phyloP scores from a whole-genome alignment of 2,797 vertebrate species.

The Poecilia wingei region DNA sequence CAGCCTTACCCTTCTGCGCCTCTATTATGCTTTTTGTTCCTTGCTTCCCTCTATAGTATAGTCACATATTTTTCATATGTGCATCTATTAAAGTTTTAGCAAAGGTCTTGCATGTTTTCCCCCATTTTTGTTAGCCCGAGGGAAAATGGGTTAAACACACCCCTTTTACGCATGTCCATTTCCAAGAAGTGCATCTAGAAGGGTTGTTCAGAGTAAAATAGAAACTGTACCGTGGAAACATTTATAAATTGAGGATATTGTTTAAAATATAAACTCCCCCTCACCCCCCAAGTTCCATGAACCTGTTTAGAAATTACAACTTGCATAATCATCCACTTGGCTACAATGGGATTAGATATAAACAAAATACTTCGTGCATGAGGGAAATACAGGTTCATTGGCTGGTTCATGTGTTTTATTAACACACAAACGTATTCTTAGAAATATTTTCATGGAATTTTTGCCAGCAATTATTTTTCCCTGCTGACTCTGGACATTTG shows the following conservation, averaged over 20 bases:
- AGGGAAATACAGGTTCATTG: background rate
- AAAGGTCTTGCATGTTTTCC: background rate
- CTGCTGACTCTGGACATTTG: background rate
- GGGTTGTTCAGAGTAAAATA: background rate
- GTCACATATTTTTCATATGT: background rate
- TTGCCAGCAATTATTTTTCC: background rate
- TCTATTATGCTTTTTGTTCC: background rate
- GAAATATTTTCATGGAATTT: background rate
- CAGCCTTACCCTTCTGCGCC: too few relatives aligned
- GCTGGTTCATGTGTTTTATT: background rate
- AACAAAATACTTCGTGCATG: background rate
- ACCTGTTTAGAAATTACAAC: background rate
- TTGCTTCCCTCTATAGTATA: background rate
- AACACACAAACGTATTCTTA: background rate
- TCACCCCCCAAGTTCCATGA: background rate
- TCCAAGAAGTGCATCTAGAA: conserved; percentile 1
- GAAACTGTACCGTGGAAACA: background rate
- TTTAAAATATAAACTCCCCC: background rate
- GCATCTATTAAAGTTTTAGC: background rate
- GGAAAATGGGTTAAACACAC: background rate
- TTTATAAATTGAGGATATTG: background rate
- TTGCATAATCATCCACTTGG: background rate
- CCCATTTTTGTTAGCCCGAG: background rate
- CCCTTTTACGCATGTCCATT: conserved; percentile 5
- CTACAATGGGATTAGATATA: background rate